Evolutionary conservation across 2,888 invertebrate species (phyloP).

Genomic region (Tiliacea aurago): DNA sequence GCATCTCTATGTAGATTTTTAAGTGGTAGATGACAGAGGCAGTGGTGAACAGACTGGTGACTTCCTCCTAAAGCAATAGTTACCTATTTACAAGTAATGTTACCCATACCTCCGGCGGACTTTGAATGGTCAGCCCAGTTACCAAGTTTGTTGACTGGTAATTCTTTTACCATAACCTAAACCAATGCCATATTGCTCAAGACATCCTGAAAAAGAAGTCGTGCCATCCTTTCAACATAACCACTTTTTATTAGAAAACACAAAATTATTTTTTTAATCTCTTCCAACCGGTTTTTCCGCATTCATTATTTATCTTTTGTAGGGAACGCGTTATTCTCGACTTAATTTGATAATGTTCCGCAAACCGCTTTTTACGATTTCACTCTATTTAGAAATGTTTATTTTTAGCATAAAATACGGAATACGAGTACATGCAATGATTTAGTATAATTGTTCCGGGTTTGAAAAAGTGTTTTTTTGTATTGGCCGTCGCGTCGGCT

Average conservation of each 20-base stretch:
- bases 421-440: neutral
- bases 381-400: slow-evolving; percentile 39
- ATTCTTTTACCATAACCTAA: too few relatives aligned
- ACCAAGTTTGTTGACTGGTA: neutral
- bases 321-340: slow-evolving; percentile 31
- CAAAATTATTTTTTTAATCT: slow-evolving; percentile 10
- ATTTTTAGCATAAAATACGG: slow-evolving; percentile 30
- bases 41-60: neutral
- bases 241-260: neutral
- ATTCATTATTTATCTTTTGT: slow-evolving; percentile 38
- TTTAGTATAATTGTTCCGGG: neutral
- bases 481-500: too few relatives aligned
- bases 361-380: slow-evolving; percentile 47
- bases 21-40: neutral
- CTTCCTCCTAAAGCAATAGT: neutral
- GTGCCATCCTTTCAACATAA: neutral
- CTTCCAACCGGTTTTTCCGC: slow-evolving; percentile 2
- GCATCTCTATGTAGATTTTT: neutral
- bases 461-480: neutral
- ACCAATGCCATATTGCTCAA: too few relatives aligned
- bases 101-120: too few relatives aligned
- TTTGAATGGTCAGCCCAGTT: too few relatives aligned
- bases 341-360: slow-evolving; percentile 58
- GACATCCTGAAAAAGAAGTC: too few relatives aligned
- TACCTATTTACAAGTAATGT: too few relatives aligned